These are phyloP conservation scores for Limnodromus scolopaceus DNA, from an alignment of 2,797 vertebrate species.

Conservation along the genomic window DNA sequence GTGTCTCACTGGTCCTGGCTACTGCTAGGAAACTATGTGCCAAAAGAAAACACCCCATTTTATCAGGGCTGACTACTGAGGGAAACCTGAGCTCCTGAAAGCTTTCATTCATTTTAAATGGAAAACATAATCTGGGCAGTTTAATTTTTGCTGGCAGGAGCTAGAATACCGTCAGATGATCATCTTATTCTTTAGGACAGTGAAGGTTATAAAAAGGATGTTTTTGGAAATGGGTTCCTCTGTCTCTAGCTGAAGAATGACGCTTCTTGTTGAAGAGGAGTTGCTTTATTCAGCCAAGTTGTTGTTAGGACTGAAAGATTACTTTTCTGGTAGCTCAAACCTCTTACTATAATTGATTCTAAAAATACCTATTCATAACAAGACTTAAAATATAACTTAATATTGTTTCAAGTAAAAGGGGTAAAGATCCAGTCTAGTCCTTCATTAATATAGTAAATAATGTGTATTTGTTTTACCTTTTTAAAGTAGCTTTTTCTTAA, in stretches of 20 bases:
- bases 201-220: neutral
- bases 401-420: neutral
- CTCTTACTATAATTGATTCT: slow-evolving; percentile 52
- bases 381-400: neutral
- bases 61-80: neutral
- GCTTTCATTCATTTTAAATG: neutral
- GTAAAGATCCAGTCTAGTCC: neutral
- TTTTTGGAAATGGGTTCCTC: neutral
- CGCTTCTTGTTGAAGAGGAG: neutral
- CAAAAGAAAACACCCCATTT: neutral
- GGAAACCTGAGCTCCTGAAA: neutral
- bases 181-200: neutral
- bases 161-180: neutral
- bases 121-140: neutral
- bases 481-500: neutral
- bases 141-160: neutral
- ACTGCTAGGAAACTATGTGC: neutral
- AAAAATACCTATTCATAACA: slow-evolving; percentile 45
- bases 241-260: neutral
- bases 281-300: slow-evolving; percentile 11
- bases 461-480: neutral
- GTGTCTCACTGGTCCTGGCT: neutral
- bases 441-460: neutral
- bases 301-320: slow-evolving; percentile 16
- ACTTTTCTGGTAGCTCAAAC: slow-evolving; percentile 1